phyloP scores from a whole-genome alignment of 2,113 vertebrate genomes.

The Falcunculus frontatus region DNA sequence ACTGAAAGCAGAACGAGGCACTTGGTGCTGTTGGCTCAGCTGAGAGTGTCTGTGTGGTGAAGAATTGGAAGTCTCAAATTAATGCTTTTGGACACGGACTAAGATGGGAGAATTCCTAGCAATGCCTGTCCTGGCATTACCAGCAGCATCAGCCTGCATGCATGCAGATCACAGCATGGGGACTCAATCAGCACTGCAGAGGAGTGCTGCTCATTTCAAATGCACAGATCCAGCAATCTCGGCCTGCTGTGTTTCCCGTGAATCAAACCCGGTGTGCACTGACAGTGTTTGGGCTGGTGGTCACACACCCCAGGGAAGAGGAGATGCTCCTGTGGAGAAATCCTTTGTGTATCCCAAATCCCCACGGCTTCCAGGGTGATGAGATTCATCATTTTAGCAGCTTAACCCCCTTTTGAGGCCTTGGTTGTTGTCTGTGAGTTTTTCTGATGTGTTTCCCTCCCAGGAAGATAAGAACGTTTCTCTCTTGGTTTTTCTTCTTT shows the following conservation, averaged over 20 bases:
- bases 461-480: not conserved
- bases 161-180: not conserved
- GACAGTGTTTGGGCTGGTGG: not conserved
- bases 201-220: not conserved
- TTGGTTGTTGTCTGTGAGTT: not conserved
- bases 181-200: not conserved
- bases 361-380: too few species aligned
- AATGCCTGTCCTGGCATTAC: not conserved
- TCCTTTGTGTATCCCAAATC: not conserved
- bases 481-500: not conserved
- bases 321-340: not conserved
- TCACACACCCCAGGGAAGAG: not conserved
- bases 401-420: not conserved
- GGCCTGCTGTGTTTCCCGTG: not conserved
- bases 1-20: fast-evolving
- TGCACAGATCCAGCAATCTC: not conserved
- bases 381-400: not conserved
- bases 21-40: not conserved
- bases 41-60: not conserved
- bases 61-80: fast-evolving
- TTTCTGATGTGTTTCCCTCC: not conserved
- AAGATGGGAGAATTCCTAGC: not conserved
- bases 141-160: not conserved
- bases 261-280: fast-evolving
- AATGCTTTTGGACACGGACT: not conserved